These are phyloP conservation scores for Tetramorium parvispinum DNA, from an alignment of 1,140 invertebrate genomes.

Conservation along the genomic window DNA sequence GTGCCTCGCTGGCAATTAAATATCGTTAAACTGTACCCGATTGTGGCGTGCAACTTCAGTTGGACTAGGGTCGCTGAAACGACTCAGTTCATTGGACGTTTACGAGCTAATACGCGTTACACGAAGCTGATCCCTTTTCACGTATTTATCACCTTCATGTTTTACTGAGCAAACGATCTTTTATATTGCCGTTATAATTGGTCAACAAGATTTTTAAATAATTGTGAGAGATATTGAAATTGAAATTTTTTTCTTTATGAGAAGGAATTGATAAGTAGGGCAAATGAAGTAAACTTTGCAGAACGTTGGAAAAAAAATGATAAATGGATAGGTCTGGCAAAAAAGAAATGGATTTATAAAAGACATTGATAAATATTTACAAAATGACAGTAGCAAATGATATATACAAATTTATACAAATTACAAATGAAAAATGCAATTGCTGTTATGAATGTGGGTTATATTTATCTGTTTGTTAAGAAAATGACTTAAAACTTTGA, in stretches of 20 bases:
- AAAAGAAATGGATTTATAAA: neutral
- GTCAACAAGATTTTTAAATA: neutral
- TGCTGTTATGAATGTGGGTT: too few relatives aligned
- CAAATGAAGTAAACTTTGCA: neutral
- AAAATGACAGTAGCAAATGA: neutral
- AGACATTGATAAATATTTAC: conserved; percentile 2
- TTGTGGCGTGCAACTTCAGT: conserved; percentile 15
- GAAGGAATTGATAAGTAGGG: neutral
- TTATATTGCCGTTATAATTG: neutral
- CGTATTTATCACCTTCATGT: conserved; percentile 15
- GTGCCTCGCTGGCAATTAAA: conserved; percentile 71
- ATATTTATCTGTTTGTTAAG: neutral
- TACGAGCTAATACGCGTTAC: conserved; percentile 27
- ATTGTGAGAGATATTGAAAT: neutral
- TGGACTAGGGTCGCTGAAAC: neutral
- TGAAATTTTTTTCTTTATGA: neutral
- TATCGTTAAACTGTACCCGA: conserved; percentile 67
- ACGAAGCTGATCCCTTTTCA: neutral
- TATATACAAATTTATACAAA: neutral
- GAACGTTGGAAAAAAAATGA: neutral
- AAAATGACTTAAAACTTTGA: neutral
- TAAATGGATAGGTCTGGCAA: neutral
- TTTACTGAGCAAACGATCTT: neutral
- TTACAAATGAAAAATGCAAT: neutral
- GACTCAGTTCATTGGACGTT: conserved; percentile 30